Percentiles rank a stretch among this genome's conserved stretches.
Evolutionary conservation across 2,888 invertebrate species (phyloP).

Genomic region (Agonopterix alstromeriana): DNA sequence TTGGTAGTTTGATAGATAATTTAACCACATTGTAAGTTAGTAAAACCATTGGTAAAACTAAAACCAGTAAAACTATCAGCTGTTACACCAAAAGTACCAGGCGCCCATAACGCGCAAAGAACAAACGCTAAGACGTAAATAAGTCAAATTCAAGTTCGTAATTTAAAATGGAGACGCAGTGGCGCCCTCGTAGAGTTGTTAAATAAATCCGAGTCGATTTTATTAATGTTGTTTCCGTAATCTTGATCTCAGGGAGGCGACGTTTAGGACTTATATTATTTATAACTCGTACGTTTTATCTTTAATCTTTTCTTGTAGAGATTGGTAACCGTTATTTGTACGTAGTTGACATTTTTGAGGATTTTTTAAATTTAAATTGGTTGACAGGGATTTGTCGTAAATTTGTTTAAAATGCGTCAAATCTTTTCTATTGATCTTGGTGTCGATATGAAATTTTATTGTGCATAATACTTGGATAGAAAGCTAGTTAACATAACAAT

Average conservation of each 20-base stretch:
- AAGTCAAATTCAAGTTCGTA: slow-evolving; percentile 21
- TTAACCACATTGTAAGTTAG: too few relatives aligned
- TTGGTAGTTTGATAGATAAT: too few relatives aligned
- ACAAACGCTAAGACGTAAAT: background rate
- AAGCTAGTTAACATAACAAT: too few relatives aligned
- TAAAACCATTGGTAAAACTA: too few relatives aligned
- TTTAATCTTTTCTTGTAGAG: slow-evolving; percentile 30
- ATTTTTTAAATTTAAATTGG: background rate
- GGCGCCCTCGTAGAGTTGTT: slow-evolving; percentile 53
- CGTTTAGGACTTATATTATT: slow-evolving; percentile 71
- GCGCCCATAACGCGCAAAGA: slow-evolving; percentile 16
- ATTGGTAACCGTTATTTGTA: slow-evolving; percentile 29
- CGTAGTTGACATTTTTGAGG: background rate
- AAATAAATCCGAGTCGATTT: slow-evolving; percentile 62
- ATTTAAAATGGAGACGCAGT: slow-evolving; percentile 57
- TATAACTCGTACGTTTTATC: slow-evolving; percentile 52
- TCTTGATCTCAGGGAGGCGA: slow-evolving; percentile 54
- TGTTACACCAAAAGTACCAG: slow-evolving; percentile 22
- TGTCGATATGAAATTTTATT: too few relatives aligned
- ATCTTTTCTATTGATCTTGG: too few relatives aligned
- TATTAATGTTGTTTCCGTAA: slow-evolving; percentile 68
- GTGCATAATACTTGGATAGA: too few relatives aligned
- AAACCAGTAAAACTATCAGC: slow-evolving; percentile 1
- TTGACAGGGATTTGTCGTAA: background rate
- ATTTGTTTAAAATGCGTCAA: too few relatives aligned